phyloP scores from a whole-genome alignment of 2,113 vertebrate genomes.

The Corythornis vintsioides region DNA sequence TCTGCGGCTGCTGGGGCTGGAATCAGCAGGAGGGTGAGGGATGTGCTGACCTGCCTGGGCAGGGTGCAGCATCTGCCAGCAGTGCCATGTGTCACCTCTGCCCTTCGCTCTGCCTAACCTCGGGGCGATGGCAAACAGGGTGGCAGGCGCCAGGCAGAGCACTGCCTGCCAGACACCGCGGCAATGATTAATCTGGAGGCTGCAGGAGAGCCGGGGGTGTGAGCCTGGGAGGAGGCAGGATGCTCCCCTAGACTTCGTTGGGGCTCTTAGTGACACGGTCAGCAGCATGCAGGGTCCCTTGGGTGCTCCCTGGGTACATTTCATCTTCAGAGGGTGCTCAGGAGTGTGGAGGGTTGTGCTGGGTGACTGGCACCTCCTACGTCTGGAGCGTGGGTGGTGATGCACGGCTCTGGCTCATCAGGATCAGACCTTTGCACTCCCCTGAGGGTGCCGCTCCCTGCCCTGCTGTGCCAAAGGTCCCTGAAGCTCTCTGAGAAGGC shows the following conservation, averaged over 20 bases:
- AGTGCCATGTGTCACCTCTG: background rate
- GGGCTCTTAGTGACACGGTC: background rate
- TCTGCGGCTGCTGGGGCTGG: background rate
- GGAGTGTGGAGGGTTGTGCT: background rate
- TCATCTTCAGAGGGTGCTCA: background rate
- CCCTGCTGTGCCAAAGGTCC: background rate
- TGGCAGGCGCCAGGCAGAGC: background rate
- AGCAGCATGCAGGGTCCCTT: accelerated
- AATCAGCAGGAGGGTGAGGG: accelerated
- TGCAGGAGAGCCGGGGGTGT: accelerated
- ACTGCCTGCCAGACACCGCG: background rate
- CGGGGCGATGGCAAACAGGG: background rate
- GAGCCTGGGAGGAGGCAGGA: background rate
- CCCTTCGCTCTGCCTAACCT: background rate
- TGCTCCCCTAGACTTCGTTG: accelerated
- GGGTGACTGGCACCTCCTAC: background rate
- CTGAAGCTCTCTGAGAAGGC: background rate
- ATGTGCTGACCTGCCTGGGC: background rate
- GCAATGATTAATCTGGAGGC: slow-evolving; percentile 28
- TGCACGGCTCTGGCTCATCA: background rate
- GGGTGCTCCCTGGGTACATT: background rate
- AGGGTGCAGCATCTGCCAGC: background rate
- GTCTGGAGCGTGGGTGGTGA: background rate
- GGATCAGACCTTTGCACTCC: slow-evolving; percentile 13
- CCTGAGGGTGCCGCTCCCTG: background rate